A percentile compares a stretch with the other conserved stretches of the same genome.
These are phyloP conservation scores for Mus musculus DNA, from an alignment of 2,113 vertebrate genomes.

Conservation along the genomic window GRCm39 chr5:112593501-112594000, in stretches of 20 bases:
- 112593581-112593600: not conserved
- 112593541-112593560: not conserved
- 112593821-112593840: not conserved
- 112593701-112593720: not conserved
- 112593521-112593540: not conserved
- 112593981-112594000: not conserved
- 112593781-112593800: not conserved
- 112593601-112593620: not conserved
- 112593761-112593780: not conserved
- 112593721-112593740: not conserved
- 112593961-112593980: not conserved
- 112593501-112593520: not conserved
- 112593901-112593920: not conserved
- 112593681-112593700: not conserved
- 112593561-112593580: not conserved
- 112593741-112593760: rapidly evolving
- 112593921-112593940: not conserved
- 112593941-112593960: not conserved
- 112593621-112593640: not conserved
- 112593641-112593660: not conserved
- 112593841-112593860: not conserved
- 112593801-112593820: not conserved
- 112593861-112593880: not conserved
- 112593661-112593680: not conserved
- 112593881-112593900: not conserved